These are phyloP conservation scores for Chelidonichthys spinosus DNA, from an alignment of 2,797 vertebrate species.

Conservation along the genomic window DNA sequence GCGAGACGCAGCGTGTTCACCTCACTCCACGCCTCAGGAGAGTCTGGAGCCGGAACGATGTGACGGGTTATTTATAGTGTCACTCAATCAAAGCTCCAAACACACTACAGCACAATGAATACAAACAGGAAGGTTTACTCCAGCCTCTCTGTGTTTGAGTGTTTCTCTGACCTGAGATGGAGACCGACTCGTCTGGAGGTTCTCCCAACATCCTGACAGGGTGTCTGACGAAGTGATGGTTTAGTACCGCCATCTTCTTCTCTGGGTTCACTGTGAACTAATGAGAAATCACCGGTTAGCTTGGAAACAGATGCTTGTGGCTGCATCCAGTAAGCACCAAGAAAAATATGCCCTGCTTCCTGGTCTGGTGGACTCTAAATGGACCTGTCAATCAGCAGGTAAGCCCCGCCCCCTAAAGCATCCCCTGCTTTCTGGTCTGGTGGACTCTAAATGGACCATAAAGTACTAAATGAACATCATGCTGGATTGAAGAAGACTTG, in stretches of 20 bases:
- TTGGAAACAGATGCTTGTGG: not conserved
- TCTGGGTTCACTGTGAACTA: constrained; percentile 91
- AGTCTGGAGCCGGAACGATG: constrained; percentile 74
- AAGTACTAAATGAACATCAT: too few species aligned
- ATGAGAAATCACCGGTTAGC: constrained; percentile 11
- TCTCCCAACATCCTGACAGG: constrained; percentile 88
- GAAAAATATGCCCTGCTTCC: too few species aligned
- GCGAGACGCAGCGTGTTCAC: constrained; percentile 91
- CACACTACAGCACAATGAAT: not conserved
- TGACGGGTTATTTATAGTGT: not conserved
- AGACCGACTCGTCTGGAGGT: constrained; percentile 75
- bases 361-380: too few species aligned
- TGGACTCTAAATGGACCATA: too few species aligned
- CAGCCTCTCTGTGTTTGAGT: not conserved
- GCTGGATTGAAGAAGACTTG: too few species aligned
- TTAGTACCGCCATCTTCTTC: constrained; percentile 88
- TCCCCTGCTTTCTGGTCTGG: too few species aligned
- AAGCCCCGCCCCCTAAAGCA: too few species aligned
- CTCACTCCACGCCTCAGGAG: constrained; percentile 87
- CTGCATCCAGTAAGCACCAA: not conserved
- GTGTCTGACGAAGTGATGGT: constrained; percentile 94
- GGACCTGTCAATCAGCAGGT: too few species aligned
- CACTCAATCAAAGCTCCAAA: not conserved
- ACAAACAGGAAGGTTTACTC: not conserved
- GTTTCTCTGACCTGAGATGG: constrained; percentile 85